A percentile compares a stretch with the other conserved stretches of the same genome.
These are phyloP conservation scores for Thymallus thymallus DNA, from an alignment of 2,113 vertebrate species.

Conservation along the genomic window DNA sequence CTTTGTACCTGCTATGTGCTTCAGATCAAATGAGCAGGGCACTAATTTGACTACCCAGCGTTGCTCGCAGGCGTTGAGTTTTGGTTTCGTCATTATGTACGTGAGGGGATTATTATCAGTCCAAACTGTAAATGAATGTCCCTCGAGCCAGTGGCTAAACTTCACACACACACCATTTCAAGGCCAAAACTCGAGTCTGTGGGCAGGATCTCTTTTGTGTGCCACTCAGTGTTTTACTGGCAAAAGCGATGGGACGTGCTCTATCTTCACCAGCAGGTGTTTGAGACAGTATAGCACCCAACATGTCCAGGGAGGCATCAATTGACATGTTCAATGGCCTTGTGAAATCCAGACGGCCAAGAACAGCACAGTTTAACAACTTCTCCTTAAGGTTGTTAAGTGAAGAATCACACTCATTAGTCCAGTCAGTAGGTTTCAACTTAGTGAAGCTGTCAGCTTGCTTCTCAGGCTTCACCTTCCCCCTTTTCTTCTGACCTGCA, in stretches of 20 bases:
- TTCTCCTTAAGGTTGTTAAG: neutral
- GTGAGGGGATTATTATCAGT: no score
- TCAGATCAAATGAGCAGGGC: neutral
- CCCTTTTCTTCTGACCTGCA: slow-evolving; percentile 17
- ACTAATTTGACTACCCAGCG: slow-evolving; percentile 16
- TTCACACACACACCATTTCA: slow-evolving; percentile 34
- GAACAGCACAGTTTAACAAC: slow-evolving; percentile 18
- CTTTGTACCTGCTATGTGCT: neutral
- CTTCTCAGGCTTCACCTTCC: slow-evolving; percentile 5
- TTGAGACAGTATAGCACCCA: slow-evolving; percentile 27
- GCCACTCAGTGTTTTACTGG: slow-evolving; percentile 17
- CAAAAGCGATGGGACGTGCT: slow-evolving; percentile 17
- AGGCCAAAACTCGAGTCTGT: slow-evolving; percentile 10
- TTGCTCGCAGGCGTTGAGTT: slow-evolving; percentile 11
- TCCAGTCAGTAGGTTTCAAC: slow-evolving; percentile 21
- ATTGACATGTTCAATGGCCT: slow-evolving; percentile 26
- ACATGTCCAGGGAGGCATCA: slow-evolving; percentile 22
- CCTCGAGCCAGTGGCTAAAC: slow-evolving; percentile 7
- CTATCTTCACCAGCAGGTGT: slow-evolving; percentile 4
- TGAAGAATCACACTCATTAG: slow-evolving; percentile 1
- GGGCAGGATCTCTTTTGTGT: slow-evolving; percentile 24
- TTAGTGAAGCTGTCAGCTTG: neutral
- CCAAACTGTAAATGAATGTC: no score
- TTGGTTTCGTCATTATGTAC: neutral
- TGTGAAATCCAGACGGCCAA: slow-evolving; percentile 20